Evolutionary conservation across 1,140 invertebrate species (phyloP).

Genomic region (Matsumurasca onukii): DNA sequence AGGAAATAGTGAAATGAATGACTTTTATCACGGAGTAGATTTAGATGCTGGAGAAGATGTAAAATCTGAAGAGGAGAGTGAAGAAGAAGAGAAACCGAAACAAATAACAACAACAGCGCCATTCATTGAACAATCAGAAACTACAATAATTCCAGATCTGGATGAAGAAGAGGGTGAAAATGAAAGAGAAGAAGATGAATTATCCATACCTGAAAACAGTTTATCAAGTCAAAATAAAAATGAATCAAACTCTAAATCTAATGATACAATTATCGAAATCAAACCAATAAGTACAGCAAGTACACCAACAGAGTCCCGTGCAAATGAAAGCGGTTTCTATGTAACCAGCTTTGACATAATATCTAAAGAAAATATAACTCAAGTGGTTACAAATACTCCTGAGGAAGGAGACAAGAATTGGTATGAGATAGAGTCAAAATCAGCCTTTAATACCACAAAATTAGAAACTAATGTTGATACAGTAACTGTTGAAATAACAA

Average conservation of each 20-base stretch:
- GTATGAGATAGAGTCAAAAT: neutral
- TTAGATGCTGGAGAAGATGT: neutral
- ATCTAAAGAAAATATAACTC: constrained; percentile 4
- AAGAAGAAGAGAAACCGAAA: constrained; percentile 1
- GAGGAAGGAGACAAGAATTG: constrained; percentile 9
- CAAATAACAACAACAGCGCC: neutral
- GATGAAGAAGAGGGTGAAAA: constrained; percentile 5
- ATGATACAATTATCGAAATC: neutral
- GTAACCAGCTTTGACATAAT: constrained; percentile 12
- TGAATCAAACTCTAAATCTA: neutral
- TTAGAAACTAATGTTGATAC: neutral
- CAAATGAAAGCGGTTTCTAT: neutral
- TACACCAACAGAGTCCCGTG: neutral
- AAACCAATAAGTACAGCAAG: neutral
- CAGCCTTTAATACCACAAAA: neutral
- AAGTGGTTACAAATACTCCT: neutral
- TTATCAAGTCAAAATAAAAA: neutral
- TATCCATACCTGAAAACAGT: neutral
- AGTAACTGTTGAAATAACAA: neutral
- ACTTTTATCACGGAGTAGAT: neutral
- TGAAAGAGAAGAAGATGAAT: constrained; percentile 7
- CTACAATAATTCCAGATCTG: neutral
- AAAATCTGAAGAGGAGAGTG: constrained; percentile 10
- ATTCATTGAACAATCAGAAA: constrained; percentile 2
- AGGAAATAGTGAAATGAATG: neutral